Evolutionary conservation across 2,113 vertebrate species (phyloP), one percentile per base, ranked within the genome.

Genomic region (Phycodurus eques): DNA sequence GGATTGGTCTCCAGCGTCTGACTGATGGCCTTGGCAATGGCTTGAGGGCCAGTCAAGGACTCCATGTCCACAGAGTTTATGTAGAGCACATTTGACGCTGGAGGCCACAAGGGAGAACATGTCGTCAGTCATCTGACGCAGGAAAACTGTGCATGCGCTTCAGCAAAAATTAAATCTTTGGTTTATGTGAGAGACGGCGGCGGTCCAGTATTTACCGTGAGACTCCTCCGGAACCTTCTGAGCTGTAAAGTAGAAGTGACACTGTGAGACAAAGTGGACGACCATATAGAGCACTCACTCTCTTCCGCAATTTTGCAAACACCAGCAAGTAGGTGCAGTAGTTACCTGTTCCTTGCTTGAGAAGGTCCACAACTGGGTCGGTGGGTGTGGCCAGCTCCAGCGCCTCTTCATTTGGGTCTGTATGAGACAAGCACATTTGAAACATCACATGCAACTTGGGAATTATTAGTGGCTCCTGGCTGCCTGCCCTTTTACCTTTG

Each of bases 41-140:
- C 97, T 92, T 99, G 96, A 0, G 97, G 97, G 20, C 97, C 97
- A 0, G 97, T 99, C 74, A 99, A 93, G 0, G 96, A 98, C 83
- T 99, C 97, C 97, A 98, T 98, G 83, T 99, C 97, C 91, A 99
- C 97, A 0, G 97, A 99, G 90, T 96, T 96, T 85, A 99, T 89
- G 85, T 97, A 99, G 19, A 98, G 93, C 61, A 98, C 96, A 0
- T 96, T 98, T 87, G 96, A 98, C 31, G 96, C 97, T 99, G 84
- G 44, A 88, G 27, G 49, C 2, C 20, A 83, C 69, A 54, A 80
- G 27, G 3, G 65, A 35, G 64, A 35, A 57, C 44, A 35, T 12
- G 8, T 11, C 4, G 68, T 67, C 54, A 63, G 39, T 3, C 8
- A 39, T 17, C 3, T 3, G 47, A 0, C 0, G 10, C 35, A 8